A percentile compares a stretch with the other conserved stretches of the same genome.
These are phyloP conservation scores for Lutraria rhynchaena DNA, from an alignment of 1,140 invertebrate genomes.

Conservation along the genomic window DNA sequence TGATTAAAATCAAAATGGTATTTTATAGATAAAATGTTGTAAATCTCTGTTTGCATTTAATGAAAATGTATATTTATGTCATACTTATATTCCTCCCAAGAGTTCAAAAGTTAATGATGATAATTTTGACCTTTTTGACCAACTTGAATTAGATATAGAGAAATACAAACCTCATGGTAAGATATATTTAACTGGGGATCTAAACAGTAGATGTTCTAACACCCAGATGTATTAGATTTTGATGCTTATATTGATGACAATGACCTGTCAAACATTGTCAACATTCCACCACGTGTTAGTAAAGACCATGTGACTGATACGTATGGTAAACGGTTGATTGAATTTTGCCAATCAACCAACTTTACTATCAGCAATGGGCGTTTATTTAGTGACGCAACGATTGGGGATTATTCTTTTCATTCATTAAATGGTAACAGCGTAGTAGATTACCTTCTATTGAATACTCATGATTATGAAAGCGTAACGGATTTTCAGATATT, in stretches of 20 bases:
- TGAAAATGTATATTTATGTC: constrained; percentile 42
- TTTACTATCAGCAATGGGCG: not conserved
- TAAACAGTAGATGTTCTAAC: not conserved
- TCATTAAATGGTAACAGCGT: constrained; percentile 4
- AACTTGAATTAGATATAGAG: constrained; percentile 9
- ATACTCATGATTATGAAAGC: not conserved
- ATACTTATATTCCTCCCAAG: too few relatives aligned
- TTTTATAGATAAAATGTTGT: too few relatives aligned
- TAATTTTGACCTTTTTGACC: constrained; percentile 13
- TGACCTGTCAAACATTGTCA: not conserved
- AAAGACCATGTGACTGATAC: constrained; percentile 18
- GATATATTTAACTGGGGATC: constrained; percentile 23
- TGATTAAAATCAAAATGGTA: too few relatives aligned
- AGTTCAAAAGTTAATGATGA: too few relatives aligned
- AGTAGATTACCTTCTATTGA: constrained; percentile 10
- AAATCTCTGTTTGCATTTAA: constrained; percentile 3
- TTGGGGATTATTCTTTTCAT: not conserved
- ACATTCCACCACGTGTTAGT: constrained; percentile 1
- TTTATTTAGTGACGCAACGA: not conserved
- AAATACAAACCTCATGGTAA: constrained; percentile 17
- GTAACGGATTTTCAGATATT: constrained; percentile 1
- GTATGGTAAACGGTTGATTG: constrained; percentile 32
- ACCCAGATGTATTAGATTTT: constrained; percentile 6
- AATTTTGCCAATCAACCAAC: not conserved
- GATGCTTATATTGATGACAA: constrained; percentile 28